Percentiles rank a stretch among this genome's conserved stretches.
phyloP scores from a whole-genome alignment of 1,140 invertebrate genomes.

The Chionoecetes opilio region DNA sequence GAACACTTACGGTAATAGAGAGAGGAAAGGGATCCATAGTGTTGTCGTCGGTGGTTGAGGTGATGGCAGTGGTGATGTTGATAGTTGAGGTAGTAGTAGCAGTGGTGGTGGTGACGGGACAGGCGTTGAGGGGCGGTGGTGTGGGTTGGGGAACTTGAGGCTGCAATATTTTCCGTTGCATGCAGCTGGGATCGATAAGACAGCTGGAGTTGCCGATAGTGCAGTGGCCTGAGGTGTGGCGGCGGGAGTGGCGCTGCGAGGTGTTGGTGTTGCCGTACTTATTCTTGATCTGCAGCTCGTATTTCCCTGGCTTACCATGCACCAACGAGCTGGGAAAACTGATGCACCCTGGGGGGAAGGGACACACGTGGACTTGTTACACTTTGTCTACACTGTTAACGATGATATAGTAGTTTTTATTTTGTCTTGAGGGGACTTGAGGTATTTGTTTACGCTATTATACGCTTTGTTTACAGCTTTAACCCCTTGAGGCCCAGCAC shows the following conservation, averaged over 20 bases:
- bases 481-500: too few species aligned
- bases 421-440: too few species aligned
- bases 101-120: background rate
- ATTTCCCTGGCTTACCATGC: conserved; percentile 54
- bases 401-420: too few species aligned
- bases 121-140: background rate
- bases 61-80: background rate
- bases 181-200: background rate
- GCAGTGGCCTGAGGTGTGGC: background rate
- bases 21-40: background rate
- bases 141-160: background rate
- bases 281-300: conserved; percentile 57
- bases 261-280: background rate
- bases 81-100: background rate
- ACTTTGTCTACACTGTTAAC: too few species aligned
- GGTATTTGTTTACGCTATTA: too few species aligned
- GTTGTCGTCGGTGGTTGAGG: background rate
- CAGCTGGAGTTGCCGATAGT: background rate
- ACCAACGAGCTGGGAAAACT: background rate
- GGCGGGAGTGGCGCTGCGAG: conserved; percentile 7
- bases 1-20: conserved; percentile 56
- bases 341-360: conserved; percentile 53
- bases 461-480: too few species aligned
- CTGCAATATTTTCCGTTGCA: background rate
- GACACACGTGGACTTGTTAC: too few species aligned